A percentile compares a stretch with the other conserved stretches of the same genome.
Conservation (phyloP, 2,888 invertebrate genomes). For the Lathronympha strigana region DNA sequence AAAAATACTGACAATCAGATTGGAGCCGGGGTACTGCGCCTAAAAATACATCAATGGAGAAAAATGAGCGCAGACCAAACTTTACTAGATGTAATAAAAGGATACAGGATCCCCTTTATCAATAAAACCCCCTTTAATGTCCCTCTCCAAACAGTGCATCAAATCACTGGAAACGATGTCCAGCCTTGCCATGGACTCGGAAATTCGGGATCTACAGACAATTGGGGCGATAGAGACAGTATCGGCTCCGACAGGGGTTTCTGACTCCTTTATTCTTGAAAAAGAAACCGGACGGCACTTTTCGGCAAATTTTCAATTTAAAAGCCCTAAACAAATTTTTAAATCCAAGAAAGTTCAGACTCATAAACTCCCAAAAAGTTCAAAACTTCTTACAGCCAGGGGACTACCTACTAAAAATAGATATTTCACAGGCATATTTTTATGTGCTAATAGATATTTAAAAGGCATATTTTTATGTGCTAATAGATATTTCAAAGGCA, state of each 20-base stretch:
- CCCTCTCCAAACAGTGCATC: background rate
- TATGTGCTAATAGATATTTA: too few species aligned
- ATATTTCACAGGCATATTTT: slow-evolving; percentile 44
- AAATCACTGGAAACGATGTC: slow-evolving; percentile 7
- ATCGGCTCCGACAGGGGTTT: slow-evolving; percentile 32
- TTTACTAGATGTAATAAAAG: slow-evolving; percentile 12
- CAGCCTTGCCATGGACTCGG: slow-evolving; percentile 33
- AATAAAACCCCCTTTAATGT: slow-evolving; percentile 19
- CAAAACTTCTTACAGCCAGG: slow-evolving; percentile 25
- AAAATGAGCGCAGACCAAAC: slow-evolving; percentile 20
- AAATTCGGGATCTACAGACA: slow-evolving; percentile 31
- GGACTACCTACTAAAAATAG: slow-evolving; percentile 44
- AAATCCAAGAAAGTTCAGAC: slow-evolving; percentile 37
- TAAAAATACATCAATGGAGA: slow-evolving; percentile 4
- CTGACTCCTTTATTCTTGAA: slow-evolving; percentile 43
- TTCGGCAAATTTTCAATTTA: slow-evolving; percentile 43
- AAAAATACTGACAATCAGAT: background rate
- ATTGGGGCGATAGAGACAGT: slow-evolving; percentile 17
- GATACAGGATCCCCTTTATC: slow-evolving; percentile 27
- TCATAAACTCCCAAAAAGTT: slow-evolving; percentile 42
- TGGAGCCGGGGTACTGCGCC: slow-evolving; percentile 11
- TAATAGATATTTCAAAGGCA: too few species aligned
- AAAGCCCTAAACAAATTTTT: slow-evolving; percentile 43
- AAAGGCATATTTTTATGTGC: too few species aligned
- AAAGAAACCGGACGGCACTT: slow-evolving; percentile 39